These are phyloP conservation scores for Brachymystax lenok DNA, from an alignment of 2,797 vertebrate genomes.

Conservation along the genomic window DNA sequence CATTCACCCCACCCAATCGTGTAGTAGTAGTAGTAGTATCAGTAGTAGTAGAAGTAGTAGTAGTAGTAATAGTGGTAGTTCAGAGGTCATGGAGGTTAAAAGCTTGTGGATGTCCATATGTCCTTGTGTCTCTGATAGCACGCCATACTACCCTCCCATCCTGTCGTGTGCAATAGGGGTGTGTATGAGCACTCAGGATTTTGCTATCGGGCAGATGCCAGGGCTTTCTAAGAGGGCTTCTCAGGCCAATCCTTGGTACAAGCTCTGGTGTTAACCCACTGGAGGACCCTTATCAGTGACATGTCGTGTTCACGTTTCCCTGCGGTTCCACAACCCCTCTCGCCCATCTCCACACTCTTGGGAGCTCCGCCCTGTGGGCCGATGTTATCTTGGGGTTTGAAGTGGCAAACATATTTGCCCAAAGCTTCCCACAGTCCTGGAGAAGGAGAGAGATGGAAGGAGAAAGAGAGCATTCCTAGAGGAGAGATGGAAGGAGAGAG, in stretches of 20 bases:
- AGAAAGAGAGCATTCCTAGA: background rate
- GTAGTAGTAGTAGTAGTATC: too few species aligned
- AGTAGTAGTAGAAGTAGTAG: too few species aligned
- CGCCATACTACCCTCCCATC: constrained; percentile 18
- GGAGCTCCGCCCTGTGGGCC: constrained; percentile 66
- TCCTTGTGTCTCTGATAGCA: constrained; percentile 1
- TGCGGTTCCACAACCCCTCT: constrained; percentile 80
- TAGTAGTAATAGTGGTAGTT: too few species aligned
- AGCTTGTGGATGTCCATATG: constrained; percentile 21
- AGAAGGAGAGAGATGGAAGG: constrained; percentile 59
- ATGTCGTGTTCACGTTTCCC: constrained; percentile 93
- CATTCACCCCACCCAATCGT: too few species aligned
- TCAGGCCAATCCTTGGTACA: constrained; percentile 86
- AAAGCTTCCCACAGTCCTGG: constrained; percentile 89
- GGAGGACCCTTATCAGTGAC: constrained; percentile 91
- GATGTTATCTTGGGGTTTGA: constrained; percentile 84
- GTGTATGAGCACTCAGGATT: constrained; percentile 51
- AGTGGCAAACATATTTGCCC: constrained; percentile 93
- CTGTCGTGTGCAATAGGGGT: constrained; percentile 59
- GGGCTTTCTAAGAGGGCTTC: constrained; percentile 84
- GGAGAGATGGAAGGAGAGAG: background rate
- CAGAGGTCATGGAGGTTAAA: background rate
- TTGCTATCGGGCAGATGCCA: constrained; percentile 82
- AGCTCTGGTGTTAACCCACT: constrained; percentile 93
- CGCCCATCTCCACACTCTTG: constrained; percentile 70